Conservation (phyloP, 2,888 invertebrate species). For the Steinernema carpocapsae region DNA sequence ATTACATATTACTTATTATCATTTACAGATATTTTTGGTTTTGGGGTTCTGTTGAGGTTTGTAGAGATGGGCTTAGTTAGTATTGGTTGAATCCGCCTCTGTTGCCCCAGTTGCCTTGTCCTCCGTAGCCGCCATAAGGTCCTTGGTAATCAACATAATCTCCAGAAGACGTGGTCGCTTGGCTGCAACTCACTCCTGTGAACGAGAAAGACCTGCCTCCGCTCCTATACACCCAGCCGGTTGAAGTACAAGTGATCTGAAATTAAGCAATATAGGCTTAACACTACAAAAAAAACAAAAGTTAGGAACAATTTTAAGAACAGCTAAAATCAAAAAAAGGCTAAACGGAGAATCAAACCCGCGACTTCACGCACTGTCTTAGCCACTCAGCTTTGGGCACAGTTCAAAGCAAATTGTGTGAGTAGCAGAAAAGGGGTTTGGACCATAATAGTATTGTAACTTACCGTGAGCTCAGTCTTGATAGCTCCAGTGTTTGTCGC, state of each 20-base stretch:
- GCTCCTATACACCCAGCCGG: not conserved
- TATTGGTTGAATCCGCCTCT: not conserved
- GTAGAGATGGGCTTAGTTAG: not conserved
- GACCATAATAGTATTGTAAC: too few relatives aligned
- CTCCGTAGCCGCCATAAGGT: not conserved
- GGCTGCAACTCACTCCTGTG: constrained; percentile 13
- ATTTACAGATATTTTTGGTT: not conserved
- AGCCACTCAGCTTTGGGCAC: too few relatives aligned
- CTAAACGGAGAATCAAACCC: too few relatives aligned
- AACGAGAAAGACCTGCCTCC: not conserved
- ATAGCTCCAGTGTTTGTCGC: constrained; percentile 15
- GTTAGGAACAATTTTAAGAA: too few relatives aligned
- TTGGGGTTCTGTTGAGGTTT: not conserved
- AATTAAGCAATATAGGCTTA: not conserved
- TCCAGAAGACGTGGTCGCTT: constrained; percentile 21
- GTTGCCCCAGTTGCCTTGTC: not conserved
- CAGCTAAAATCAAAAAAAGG: too few relatives aligned
- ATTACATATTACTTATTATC: constrained; percentile 29
- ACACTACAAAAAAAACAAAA: too few relatives aligned
- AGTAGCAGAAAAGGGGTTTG: too few relatives aligned
- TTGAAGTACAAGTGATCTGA: constrained; percentile 6
- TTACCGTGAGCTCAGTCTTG: constrained; percentile 10
- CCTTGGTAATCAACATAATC: not conserved
- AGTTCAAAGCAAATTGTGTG: too few relatives aligned
- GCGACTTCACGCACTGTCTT: too few relatives aligned